Base-by-base conservation (phyloP, 2,113 vertebrate species). In the Poeciliopsis turrubarensis region DNA sequence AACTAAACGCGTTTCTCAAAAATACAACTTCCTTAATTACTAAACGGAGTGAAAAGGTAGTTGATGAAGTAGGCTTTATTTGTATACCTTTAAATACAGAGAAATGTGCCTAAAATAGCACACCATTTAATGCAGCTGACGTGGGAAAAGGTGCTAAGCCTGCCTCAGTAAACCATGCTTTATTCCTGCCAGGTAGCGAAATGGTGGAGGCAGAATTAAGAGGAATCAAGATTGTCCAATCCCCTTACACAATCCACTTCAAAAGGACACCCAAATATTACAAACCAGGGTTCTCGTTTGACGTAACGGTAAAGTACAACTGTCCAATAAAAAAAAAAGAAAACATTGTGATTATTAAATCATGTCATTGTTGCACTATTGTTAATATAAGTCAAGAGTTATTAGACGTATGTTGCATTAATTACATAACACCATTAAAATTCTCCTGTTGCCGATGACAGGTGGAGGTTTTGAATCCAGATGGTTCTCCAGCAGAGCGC, bases 201-300 rank as follows among this genome's bases (percentile, higher is more conserved):
- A 95, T 97, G 94, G 96, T 96, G 73, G 95, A 96, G 74, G 93
- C 94, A 0, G 94, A 96, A 72, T 80, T 69, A 30, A 76, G n/a
- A 0, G 92, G 76, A 41, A 97, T 97, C 80, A 88, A 27, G n/a
- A 96, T 97, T 25, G 96, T 97, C 27, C 95, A 86, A 0, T 96
- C 96, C 8, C 96, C 97, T 0, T 98, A 97, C 86, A 89, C 89
- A 82, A 94, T 98, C 77, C 87, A 80, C 81, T 97, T 97, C 89
- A 96, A 92, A 37, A 97, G 65, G 92, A 96, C 96, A 0, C 92
- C 96, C 47, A 95, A 92, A 80, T 97, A 89, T 93, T 98, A 95
- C 94, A 97, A 97, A 83, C 96, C 96, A 0, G 96, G 94, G 69
- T 95, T 97, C 94, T 93, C 96, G 32, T 97, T 97, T 0, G 92